Evolutionary conservation across 2,113 vertebrate genomes (phyloP), one percentile per base, ranked within the genome.

Genomic region (Poeciliopsis occidentalis): DNA sequence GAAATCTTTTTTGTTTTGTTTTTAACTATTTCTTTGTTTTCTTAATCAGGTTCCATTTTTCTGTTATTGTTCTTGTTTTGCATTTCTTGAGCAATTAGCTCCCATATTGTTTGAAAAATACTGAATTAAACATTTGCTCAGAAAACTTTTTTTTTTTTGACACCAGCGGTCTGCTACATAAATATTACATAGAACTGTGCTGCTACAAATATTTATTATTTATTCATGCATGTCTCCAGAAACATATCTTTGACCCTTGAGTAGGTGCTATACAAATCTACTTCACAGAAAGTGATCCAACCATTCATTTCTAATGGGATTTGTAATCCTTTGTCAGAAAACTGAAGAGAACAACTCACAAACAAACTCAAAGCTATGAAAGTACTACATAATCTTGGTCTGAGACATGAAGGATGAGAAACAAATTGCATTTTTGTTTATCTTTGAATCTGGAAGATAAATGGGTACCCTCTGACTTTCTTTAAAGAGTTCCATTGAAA

Each of bases 271-370:
- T 34, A 69, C 54, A 87, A 87, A 82, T 62, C 69, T 37, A 69
- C 85, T 87, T 76, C 64, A 86, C 82, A 86, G 74, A 76, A 66
- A 74, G 32, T 8, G 69, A 83, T 86, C 83, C 51, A 73, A 79
- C 85, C 60, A 82, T 86, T 86, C 39, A 84, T 88, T 87, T 76
- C 44, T 76, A 68, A 82, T 69, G 67, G 54, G 69, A 60, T 32
- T 51, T 31, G 41, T 31, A 82, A 85, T 83, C 81, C 73, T 77
- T 73, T 66, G 79, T 64, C 73, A 75, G 67, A 66, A 77, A 82
- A 74, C 82, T 67, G 27, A 71, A 82, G 32, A 64, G 51, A 76
- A 69, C 73, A 76, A 75, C 54, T 60, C 65, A 73, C 15, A 67
- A 34, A 83, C 47, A 26, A 57, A 29, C 64, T 74, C 41, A 76